These are phyloP conservation scores for Meliscaeva auricollis DNA, from an alignment of 2,888 invertebrate genomes.

Conservation along the genomic window DNA sequence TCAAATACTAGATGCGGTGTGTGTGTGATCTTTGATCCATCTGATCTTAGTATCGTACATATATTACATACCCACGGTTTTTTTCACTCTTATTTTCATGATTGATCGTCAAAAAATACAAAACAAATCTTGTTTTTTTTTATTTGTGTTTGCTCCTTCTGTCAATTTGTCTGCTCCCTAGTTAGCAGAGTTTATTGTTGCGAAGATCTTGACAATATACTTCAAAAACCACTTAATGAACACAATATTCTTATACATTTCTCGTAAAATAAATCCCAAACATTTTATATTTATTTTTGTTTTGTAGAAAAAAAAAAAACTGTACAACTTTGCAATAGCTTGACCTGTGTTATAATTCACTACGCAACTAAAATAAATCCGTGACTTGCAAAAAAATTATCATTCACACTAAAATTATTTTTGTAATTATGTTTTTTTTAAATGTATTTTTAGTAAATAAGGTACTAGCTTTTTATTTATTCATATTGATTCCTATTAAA, in stretches of 20 bases:
- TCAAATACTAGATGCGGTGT: conserved; percentile 37
- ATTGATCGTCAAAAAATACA: conserved; percentile 54
- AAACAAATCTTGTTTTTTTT: conserved; percentile 49
- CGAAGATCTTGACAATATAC: conserved; percentile 49
- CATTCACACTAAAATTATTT: too few relatives aligned
- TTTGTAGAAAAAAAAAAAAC: too few relatives aligned
- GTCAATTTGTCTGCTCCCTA: conserved; percentile 53
- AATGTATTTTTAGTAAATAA: too few relatives aligned
- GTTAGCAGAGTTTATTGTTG: conserved; percentile 43
- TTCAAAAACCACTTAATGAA: conserved; percentile 60
- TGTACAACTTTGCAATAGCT: too few relatives aligned
- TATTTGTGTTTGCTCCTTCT: conserved; percentile 69
- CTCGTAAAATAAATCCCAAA: too few relatives aligned
- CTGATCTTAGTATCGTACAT: too few relatives aligned
- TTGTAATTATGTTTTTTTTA: too few relatives aligned
- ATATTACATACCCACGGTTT: conserved; percentile 17
- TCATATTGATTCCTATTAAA: too few relatives aligned
- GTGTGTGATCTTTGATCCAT: conserved; percentile 46
- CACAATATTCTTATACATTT: background rate
- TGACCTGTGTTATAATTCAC: too few relatives aligned
- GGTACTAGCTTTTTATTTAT: too few relatives aligned
- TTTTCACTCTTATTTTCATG: conserved; percentile 24
- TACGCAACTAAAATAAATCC: too few relatives aligned
- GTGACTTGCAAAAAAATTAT: too few relatives aligned
- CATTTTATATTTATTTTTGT: background rate